Conservation (phyloP, 2,113 vertebrate genomes). For the Pomatorhinus ruficollis region DNA sequence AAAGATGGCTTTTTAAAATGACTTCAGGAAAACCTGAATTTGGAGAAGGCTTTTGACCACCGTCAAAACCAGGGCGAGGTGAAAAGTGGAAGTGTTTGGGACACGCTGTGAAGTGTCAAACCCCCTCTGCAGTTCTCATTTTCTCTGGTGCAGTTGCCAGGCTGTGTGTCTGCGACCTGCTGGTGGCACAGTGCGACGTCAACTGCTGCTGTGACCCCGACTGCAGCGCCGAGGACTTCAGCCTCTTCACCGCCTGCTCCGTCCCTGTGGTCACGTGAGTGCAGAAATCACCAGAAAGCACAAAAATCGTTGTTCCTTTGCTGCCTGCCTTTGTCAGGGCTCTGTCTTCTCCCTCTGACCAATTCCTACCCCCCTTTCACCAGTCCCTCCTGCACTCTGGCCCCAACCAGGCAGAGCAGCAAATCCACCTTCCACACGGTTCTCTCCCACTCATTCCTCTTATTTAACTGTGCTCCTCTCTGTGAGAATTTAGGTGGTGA, state of each 20-base stretch:
- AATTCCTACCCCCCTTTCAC: neutral
- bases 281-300: neutral
- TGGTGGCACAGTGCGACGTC: constrained; percentile 76
- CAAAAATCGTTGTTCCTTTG: neutral
- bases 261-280: constrained; percentile 79
- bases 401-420: neutral
- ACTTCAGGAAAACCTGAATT: rapidly evolving
- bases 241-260: constrained; percentile 80
- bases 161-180: constrained; percentile 81
- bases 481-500: neutral
- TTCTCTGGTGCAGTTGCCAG: constrained; percentile 66
- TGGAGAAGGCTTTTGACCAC: neutral
- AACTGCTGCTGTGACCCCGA: constrained; percentile 87
- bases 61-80: neutral
- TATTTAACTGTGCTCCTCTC: neutral
- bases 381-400: neutral
- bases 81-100: neutral
- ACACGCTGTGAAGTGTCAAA: neutral
- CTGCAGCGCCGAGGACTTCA: constrained; percentile 73
- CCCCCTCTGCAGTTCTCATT: neutral
- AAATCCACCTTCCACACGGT: neutral
- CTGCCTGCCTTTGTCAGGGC: neutral
- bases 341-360: neutral
- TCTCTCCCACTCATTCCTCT: neutral
- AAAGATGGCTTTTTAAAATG: neutral